Base-by-base conservation (phyloP, 2,797 vertebrate genomes). In the Protonibea diacanthus region DNA sequence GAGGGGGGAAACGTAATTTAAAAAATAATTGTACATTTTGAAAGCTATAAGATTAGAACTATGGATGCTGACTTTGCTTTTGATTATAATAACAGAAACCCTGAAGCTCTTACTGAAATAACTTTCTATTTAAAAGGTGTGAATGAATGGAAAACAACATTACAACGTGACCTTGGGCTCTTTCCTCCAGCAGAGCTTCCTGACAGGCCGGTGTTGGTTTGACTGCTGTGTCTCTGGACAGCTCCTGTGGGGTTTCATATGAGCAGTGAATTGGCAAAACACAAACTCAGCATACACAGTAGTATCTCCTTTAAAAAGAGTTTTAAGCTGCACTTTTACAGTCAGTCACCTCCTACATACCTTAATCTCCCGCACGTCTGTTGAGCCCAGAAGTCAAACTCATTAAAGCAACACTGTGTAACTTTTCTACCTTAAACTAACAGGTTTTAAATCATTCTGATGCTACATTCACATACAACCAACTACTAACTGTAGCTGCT, bases 181-280 rank as follows among this genome's bases (percentile, higher is more conserved):
- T 21, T 33, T 12, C n/a, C 63, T 67, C 61, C 21, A 33, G 60
- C 53, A 58, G n/a, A 51, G 23, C 73, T 67, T 59, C 55, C n/a
- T 44, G 53, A 74, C 29, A 29, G 60, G 25, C 14, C n/a, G 5
- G 10, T 9, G 49, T 8, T 17, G 60, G 59, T 40, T 42, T 21
- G 33, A 61, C 59, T 48, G 70, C 53, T 45, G 53, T 44, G 55
- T 60, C 47, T 4, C 51, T 42, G 52, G 27, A 55, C 72, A 42
- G 21, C 69, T 74, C 60, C 71, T 56, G 42, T 2, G 4, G 65
- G 65, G 0, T 70, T 74, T 33, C 15, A 15, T 23, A 38, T 67
- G 49, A 72, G 48, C 33, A 45, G 33, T 25, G 8, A 25, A 21
- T 33, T 27, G n/a, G 13, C 25, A 70, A 59, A 48, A 20, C 56